A percentile compares a stretch with the other conserved stretches of the same genome.
These are phyloP conservation scores for Ameiurus melas DNA, from an alignment of 2,113 vertebrate genomes.

Conservation along the genomic window DNA sequence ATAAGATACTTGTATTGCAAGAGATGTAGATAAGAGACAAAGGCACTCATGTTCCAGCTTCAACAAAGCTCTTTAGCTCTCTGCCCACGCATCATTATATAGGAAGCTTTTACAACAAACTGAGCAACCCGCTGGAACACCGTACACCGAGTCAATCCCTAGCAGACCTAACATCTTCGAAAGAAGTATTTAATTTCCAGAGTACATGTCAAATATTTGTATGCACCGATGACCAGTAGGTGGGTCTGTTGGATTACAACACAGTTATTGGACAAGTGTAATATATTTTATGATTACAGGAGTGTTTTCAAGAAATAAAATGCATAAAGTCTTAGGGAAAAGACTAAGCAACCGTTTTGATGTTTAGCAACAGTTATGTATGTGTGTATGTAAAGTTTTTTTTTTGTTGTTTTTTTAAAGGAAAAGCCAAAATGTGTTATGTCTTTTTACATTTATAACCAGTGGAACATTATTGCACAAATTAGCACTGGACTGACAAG, in stretches of 20 bases:
- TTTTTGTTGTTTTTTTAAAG: not conserved
- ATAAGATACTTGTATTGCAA: not conserved
- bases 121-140: not conserved
- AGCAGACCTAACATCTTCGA: not conserved
- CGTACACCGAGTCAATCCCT: not conserved
- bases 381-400: not conserved
- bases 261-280: conserved; percentile 43
- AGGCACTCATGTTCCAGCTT: conserved; percentile 36
- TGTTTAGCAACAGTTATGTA: not conserved
- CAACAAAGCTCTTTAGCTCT: conserved; percentile 30
- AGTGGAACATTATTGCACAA: not conserved
- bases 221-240: conserved; percentile 60
- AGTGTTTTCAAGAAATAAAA: conserved; percentile 12
- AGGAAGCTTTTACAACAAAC: not conserved
- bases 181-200: conserved; percentile 4
- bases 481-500: conserved; percentile 13
- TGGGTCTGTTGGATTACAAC: conserved; percentile 62
- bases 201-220: conserved; percentile 53
- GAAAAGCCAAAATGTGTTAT: not conserved
- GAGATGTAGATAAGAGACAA: conserved; percentile 38
- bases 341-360: not conserved
- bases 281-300: conserved; percentile 38
- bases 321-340: not conserved
- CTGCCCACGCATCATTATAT: conserved; percentile 30
- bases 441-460: not conserved